Percentiles rank a stretch among this genome's conserved stretches.
Evolutionary conservation across 2,888 invertebrate species (phyloP).

Genomic region (Cataglyphis cursor): DNA sequence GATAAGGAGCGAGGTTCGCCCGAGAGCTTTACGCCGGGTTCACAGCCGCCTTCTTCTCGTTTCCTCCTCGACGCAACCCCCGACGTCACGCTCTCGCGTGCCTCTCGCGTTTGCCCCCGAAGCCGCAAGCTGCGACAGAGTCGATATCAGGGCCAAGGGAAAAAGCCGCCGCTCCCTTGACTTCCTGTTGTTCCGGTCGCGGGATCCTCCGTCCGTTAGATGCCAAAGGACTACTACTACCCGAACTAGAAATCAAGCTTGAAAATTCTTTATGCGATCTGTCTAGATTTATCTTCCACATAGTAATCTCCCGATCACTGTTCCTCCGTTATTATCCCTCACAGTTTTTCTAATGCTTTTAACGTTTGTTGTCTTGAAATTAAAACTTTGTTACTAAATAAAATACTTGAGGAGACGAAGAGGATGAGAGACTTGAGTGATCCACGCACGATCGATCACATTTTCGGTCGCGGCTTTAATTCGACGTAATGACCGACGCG

Average conservation of each 20-base stretch:
- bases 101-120: slow-evolving; percentile 61
- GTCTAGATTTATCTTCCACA: background rate
- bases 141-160: slow-evolving; percentile 69
- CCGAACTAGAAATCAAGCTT: background rate
- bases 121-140: slow-evolving; percentile 64
- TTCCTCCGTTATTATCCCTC: background rate
- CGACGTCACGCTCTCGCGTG: slow-evolving; percentile 78
- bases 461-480: slow-evolving; percentile 70
- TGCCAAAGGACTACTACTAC: background rate
- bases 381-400: background rate
- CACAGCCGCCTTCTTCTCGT: slow-evolving; percentile 81
- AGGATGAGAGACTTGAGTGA: background rate
- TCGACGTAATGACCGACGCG: slow-evolving; percentile 78
- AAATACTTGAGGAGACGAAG: background rate
- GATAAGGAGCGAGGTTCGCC: slow-evolving; percentile 85
- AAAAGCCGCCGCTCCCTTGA: slow-evolving; percentile 63
- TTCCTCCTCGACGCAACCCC: slow-evolving; percentile 76
- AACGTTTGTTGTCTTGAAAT: background rate
- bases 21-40: slow-evolving; percentile 83
- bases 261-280: background rate
- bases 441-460: slow-evolving; percentile 55
- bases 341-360: background rate
- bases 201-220: slow-evolving; percentile 23
- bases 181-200: slow-evolving; percentile 68
- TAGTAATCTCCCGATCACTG: background rate